Conservation (phyloP, 2,888 invertebrate genomes). For the Drosophila diplacantha region DNA sequence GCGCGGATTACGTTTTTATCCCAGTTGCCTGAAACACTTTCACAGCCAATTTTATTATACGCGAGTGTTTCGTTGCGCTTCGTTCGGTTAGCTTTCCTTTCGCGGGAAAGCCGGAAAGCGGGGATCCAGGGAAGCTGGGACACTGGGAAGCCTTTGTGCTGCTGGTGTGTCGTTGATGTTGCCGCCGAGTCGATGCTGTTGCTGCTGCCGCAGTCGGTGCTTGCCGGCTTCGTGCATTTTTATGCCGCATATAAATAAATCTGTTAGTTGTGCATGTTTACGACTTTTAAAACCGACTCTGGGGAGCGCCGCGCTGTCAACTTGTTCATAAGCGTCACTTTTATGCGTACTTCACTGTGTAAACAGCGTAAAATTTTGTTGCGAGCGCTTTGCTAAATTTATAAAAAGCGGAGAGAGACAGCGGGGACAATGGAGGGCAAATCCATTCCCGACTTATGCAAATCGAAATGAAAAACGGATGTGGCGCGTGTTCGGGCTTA, state of each 20-base stretch:
- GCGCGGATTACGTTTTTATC: constrained; percentile 67
- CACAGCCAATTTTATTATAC: constrained; percentile 70
- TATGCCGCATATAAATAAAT: constrained; percentile 72
- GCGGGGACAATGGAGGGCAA: neutral
- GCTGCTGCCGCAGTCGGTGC: constrained; percentile 29
- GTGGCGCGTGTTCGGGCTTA: constrained; percentile 26
- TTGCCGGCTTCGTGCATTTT: constrained; percentile 60
- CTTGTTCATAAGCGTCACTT: constrained; percentile 66
- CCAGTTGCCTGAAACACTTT: constrained; percentile 67
- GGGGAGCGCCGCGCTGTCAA: constrained; percentile 45
- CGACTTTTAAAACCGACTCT: constrained; percentile 65
- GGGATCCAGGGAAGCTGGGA: neutral
- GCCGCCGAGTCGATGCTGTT: constrained; percentile 10
- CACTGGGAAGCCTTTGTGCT: constrained; percentile 28
- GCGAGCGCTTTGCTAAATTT: constrained; percentile 43
- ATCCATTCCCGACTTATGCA: constrained; percentile 56
- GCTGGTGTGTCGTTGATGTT: constrained; percentile 15
- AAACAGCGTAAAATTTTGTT: constrained; percentile 66
- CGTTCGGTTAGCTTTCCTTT: constrained; percentile 49
- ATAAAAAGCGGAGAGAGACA: constrained; percentile 9
- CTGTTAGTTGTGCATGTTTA: constrained; percentile 72
- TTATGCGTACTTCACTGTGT: constrained; percentile 70
- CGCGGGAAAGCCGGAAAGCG: neutral
- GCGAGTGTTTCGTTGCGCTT: constrained; percentile 44
- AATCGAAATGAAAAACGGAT: constrained; percentile 47